Evolutionary conservation across 2,888 invertebrate genomes (phyloP).

Genomic region (Drosophila pseudotakahashii): DNA sequence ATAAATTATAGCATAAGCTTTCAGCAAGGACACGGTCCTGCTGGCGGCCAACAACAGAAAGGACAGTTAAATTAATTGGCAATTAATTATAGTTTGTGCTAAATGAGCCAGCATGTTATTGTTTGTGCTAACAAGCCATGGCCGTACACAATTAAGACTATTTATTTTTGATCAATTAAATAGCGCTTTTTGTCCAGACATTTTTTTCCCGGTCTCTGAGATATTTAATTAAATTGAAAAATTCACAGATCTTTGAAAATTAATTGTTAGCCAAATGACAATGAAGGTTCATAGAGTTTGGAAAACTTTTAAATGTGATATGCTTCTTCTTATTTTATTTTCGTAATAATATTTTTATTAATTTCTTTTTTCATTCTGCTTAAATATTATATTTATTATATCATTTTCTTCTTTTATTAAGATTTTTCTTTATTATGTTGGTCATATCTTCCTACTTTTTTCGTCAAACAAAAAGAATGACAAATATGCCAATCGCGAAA

Average conservation of each 20-base stretch:
- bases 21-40: slow-evolving; percentile 33
- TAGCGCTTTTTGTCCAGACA: background rate
- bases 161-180: slow-evolving; percentile 42
- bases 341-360: no score
- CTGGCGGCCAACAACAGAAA: slow-evolving; percentile 26
- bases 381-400: no score
- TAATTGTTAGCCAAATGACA: background rate
- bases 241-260: background rate
- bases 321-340: no score
- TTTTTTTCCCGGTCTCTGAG: background rate
- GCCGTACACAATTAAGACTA: slow-evolving; percentile 38
- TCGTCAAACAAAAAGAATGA: background rate
- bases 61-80: slow-evolving; percentile 57
- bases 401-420: background rate
- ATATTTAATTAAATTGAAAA: slow-evolving; percentile 32
- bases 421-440: background rate
- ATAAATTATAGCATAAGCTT: slow-evolving; percentile 35
- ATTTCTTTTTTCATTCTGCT: no score
- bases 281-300: no score
- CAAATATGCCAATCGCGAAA: slow-evolving; percentile 16
- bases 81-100: slow-evolving; percentile 58
- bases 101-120: slow-evolving; percentile 41
- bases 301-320: no score
- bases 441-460: background rate
- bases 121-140: slow-evolving; percentile 40